Base-by-base conservation (phyloP, 2,888 invertebrate genomes). In the Mythimna ferrago region DNA sequence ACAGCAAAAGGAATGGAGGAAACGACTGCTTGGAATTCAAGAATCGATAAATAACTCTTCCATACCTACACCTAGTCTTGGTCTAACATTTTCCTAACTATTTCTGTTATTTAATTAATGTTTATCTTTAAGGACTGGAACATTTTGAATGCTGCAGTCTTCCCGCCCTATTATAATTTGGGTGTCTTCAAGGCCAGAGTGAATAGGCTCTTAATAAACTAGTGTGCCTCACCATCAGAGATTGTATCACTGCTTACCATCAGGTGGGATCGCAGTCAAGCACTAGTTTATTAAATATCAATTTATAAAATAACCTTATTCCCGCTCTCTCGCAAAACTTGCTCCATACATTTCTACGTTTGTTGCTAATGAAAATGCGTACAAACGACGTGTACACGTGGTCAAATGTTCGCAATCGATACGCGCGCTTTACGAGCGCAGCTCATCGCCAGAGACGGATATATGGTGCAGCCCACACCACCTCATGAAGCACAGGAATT, bases 361-460 rank as follows among this genome's bases (percentile, higher is more conserved):
- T 83, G 82, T 81, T 79, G 84, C 87, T 90, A 92, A 91, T 91
- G 90, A 89, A 88, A 89, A 87, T 85, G 85, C 88, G 83, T 85
- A 86, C 85, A 83, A 85, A 82, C 87, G 80, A 80, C 83, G 78
- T 78, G 81, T 82, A 86, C 87, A 86, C 86, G 86, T 85, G 88
- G 82, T 76, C 82, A 68, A 84, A 72, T 77, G 85, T 82, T 86
- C 83, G 86, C 85, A 85, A 89, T 88, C 86, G 80, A 88, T 87
- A 80, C 81, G 80, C 71, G 71, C 73, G 86, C 73, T 83, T 89
- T 87, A 87, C 79, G 83, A 85, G 74, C 73, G 54, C 65, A 35
- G 66, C 75, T 72, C 83, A 70, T 81, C 80, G 80, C 60, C 61
- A 48, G 64, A 66, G 61, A 75, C 66, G 41, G 76, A 69, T 64